Evolutionary conservation across 2,888 invertebrate species (phyloP), one percentile per base, ranked within the genome.

Genomic region (Agrochola lota): DNA sequence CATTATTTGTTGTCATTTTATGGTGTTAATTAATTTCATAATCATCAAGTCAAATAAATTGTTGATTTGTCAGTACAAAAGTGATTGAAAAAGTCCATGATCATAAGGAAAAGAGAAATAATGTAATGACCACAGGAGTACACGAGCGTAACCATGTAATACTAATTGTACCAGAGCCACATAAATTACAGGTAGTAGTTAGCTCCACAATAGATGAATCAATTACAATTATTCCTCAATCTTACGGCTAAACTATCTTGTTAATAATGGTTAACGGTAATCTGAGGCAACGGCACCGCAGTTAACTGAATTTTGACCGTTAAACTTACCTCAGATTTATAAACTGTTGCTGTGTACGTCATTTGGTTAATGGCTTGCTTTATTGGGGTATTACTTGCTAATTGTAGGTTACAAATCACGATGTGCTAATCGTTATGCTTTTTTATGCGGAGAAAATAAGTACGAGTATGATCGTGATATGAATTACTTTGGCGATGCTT

Each of bases 181-280:
- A 87, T 84, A 80, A 74, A 82, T 71, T 63, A 49, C 46, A 62
- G 43, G 52, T 66, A 81, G 57, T 80, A 60, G 70, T 83, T 72
- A 83, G 66, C 77, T 77, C 71, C 64, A 87, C 81, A 83, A 87
- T 71, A 78, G 72, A 76, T 80, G 77, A 83, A 87, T 88, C 83
- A 87, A 87, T 87, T 87, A 88, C 85, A 78, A 85, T 84, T 85
- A 88, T 77, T 76, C 80, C 74, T 85, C 85, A 87, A 87, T 87
- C 81, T 85, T 81, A 83, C 85, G 35, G 77, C 77, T 85, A 85
- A 88, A 84, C 83, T 85, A 80, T 88, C 81, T 87, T 57, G 87
- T 85, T 87, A 88, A 79, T 83, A 85, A 86, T 83, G 55, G 75
- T 75, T 88, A 87, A 87, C 87, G 88, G 87, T 87, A 74, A 66